Evolutionary conservation across 1,140 invertebrate species (phyloP), one percentile per base, ranked within the genome.

Genomic region (Aphis craccivora): DNA sequence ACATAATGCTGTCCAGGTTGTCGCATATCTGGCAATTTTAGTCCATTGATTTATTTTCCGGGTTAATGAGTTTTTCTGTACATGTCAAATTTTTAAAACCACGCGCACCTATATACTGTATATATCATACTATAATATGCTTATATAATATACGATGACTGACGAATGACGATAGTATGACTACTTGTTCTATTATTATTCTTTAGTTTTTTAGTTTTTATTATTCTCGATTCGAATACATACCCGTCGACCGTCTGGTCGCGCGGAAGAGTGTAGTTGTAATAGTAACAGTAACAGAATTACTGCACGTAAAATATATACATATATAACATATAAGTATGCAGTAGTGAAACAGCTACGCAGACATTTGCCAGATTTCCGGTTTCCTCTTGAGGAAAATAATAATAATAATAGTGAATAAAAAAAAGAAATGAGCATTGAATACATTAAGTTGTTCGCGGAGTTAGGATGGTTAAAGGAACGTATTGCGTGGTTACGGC

Each of bases 351-450:
- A 35, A 55, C 37, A 22, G 89, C 89, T 9, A 40, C 25, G 25
- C 91, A 93, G 91, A 93, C 91, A 37, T 93, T 93, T 83, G 45
- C 91, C 91, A 93, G 91, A 93, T 93, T 93, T 93, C 91, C 91
- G 81, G 91, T 93, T 93, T 86, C 91, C 91, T 89, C 25, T 60
- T 25, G 89, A 7, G 14, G 55, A 60, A 48, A n/a, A 83, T 83
- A 83, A 81, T 81, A 83, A 83, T 83, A 83, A 83, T 83, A 83
- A 83, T 40, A 86, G 25, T 30, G 18, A 86, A 86, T 43, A 86
- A 45, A 45, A 67, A n/a, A 8, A 60, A 90, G 67, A 90, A 90
- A 43, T 30, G 30, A 25, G 25, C 37, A 43, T 60, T n/a, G 89
- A 67, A 90, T 67, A 67, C 25, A 90, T 55, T 43, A 67, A 90